These are phyloP conservation scores for Riparia riparia DNA, from an alignment of 2,113 vertebrate genomes.

Conservation along the genomic window DNA sequence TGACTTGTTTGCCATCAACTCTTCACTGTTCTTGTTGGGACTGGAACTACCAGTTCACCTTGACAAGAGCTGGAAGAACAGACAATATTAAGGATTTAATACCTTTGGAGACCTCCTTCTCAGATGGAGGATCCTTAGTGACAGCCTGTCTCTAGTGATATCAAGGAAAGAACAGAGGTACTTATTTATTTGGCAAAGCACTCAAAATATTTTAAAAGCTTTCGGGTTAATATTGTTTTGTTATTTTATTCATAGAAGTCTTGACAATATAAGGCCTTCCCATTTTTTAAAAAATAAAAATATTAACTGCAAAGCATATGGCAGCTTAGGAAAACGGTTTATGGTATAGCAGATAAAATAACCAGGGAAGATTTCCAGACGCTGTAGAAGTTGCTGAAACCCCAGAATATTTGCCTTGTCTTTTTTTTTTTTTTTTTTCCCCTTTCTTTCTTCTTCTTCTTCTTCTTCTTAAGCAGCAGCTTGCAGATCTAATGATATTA, in stretches of 20 bases:
- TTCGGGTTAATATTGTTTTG: background rate
- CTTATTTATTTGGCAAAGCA: background rate
- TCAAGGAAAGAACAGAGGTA: background rate
- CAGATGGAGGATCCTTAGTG: background rate
- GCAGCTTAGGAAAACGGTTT: background rate
- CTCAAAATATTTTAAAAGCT: background rate
- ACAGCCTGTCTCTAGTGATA: background rate
- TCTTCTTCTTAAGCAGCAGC: background rate
- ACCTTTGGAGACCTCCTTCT: background rate
- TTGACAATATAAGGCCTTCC: background rate
- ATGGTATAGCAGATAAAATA: background rate
- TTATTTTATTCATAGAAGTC: background rate
- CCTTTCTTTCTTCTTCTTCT: too few relatives aligned
- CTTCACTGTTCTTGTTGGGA: background rate
- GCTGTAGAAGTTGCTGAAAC: background rate
- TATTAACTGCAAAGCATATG: background rate
- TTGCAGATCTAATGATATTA: background rate
- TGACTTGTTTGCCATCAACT: background rate
- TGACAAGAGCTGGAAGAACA: background rate
- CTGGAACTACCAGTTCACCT: background rate
- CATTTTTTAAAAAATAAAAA: background rate
- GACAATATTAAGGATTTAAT: background rate
- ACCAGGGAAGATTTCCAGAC: background rate
- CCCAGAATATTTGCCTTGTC: accelerated
- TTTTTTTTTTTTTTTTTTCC: background rate